Percentiles rank a stretch among this genome's conserved stretches.
These are phyloP conservation scores for Drosophila sordidapex DNA, from an alignment of 2,888 invertebrate genomes.

Conservation along the genomic window DNA sequence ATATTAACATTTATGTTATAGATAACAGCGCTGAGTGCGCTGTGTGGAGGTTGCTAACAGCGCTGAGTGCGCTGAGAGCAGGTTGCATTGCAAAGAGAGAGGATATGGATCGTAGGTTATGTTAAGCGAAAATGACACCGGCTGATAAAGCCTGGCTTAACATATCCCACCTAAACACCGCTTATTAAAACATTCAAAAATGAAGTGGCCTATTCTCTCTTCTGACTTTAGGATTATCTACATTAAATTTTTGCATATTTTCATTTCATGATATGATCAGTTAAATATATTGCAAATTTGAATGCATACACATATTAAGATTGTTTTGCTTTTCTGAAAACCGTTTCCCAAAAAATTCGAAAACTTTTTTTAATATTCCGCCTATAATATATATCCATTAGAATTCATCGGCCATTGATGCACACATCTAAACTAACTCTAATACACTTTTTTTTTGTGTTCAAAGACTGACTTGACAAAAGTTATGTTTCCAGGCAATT, in stretches of 20 bases:
- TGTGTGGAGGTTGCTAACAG: too few relatives aligned
- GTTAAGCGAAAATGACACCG: too few relatives aligned
- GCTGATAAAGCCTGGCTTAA: too few relatives aligned
- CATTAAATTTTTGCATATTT: neutral
- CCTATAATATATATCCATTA: neutral
- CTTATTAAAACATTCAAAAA: constrained; percentile 31
- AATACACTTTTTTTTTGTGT: too few relatives aligned
- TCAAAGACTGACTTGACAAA: neutral
- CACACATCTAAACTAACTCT: neutral
- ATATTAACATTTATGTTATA: too few relatives aligned
- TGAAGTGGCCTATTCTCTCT: constrained; percentile 1
- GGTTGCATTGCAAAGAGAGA: too few relatives aligned
- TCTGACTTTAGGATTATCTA: neutral
- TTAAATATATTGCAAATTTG: neutral
- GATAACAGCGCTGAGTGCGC: too few relatives aligned
- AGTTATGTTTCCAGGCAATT: neutral
- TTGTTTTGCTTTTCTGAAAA: neutral
- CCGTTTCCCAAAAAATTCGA: neutral
- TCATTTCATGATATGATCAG: neutral
- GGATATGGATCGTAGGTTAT: too few relatives aligned
- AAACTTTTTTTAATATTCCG: neutral
- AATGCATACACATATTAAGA: neutral
- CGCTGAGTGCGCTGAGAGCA: too few relatives aligned
- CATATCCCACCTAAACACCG: neutral
- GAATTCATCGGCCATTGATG: neutral